Evolutionary conservation across 2,888 invertebrate species (phyloP), one percentile per base, ranked within the genome.

Genomic region (Petrolisthes manimaculis): DNA sequence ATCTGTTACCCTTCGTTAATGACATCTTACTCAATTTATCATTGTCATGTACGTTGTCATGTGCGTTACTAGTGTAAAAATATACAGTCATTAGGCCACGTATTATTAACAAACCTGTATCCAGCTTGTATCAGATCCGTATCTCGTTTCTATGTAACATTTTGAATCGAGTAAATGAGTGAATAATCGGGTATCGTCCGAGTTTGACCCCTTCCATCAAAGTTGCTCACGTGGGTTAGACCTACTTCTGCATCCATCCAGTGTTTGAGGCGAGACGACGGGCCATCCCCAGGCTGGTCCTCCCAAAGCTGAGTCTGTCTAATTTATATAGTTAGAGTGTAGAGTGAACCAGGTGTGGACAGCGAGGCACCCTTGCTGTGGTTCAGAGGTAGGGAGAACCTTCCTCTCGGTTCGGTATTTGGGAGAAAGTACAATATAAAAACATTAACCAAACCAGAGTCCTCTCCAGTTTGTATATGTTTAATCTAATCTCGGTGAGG

Each of bases 231-330:
- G 37, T 37, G 37, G 37, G 37, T 37, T 37, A n/a, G n/a, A n/a
- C n/a, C n/a, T n/a, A 37, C 37, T 37, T 37, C 37, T 37, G 71
- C 71, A 14, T 21, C 6, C 21, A 88, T 88, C 87, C 87, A 88
- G n/a, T n/a, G 71, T 21, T 71, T n/a, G 5, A n/a, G 71, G 71
- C 71, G 71, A n/a, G 71, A 21, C 21, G 71, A 71, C 37, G 37
- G 37, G 37, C 71, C n/a, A 71, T 8, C 21, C 14, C 71, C 14
- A 14, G 80, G 77, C 87, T 75, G 83, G 78, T 83, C 87, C 87
- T 88, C 83, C 87, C 87, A 88, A 84, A 88, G 87, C 83, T 88
- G 87, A 88, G 87, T 88, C 87, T 88, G 61, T 80, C 83, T 88
- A 79, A 88, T 88, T 84, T 88, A 88, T 74, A 78, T 88, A 88